A percentile compares a stretch with the other conserved stretches of the same genome.
Conservation (phyloP, 2,113 vertebrate genomes). For the Cariama cristata region DNA sequence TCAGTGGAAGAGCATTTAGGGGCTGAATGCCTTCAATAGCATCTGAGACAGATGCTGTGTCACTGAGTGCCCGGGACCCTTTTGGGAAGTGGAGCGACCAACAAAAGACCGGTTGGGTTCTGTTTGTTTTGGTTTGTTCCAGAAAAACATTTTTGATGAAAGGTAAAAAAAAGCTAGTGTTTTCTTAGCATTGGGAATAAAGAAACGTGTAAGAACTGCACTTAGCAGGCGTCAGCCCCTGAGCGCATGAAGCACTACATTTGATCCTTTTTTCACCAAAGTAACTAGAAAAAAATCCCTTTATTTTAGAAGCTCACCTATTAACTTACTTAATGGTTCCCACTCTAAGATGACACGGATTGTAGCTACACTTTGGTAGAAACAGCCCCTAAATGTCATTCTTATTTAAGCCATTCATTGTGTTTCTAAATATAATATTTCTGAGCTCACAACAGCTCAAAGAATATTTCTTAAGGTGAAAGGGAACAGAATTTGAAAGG, state of each 20-base stretch:
- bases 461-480: neutral
- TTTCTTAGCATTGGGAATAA: neutral
- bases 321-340: neutral
- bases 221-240: neutral
- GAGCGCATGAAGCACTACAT: neutral
- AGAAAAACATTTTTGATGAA: constrained; percentile 49
- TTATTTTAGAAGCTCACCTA: neutral
- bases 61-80: neutral
- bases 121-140: constrained; percentile 60
- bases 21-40: constrained; percentile 25
- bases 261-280: neutral
- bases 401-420: neutral
- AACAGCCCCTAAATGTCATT: neutral
- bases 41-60: constrained; percentile 31
- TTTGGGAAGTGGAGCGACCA: neutral
- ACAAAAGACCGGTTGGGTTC: neutral
- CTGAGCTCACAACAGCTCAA: neutral
- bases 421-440: neutral
- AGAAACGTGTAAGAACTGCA: neutral
- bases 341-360: neutral
- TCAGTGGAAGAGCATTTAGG: neutral
- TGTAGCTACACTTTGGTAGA: neutral
- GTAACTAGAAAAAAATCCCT: neutral
- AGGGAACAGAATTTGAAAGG: neutral
- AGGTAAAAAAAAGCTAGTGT: neutral